Conservation (phyloP, 2,113 vertebrate species). For the Neogobius melanostomus region DNA sequence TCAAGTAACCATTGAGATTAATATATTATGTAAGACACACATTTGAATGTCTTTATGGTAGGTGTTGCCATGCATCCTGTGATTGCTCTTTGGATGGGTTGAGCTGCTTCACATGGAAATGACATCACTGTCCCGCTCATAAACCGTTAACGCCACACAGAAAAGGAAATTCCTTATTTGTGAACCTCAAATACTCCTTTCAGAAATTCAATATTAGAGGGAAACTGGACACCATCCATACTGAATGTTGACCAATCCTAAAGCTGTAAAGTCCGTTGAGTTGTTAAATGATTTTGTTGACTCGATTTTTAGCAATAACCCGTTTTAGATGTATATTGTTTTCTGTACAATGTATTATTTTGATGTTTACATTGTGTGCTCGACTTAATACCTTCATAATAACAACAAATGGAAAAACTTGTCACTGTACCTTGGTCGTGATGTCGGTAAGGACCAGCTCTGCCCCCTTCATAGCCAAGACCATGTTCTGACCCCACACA, state of each 20-base stretch:
- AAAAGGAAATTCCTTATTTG: too few species aligned
- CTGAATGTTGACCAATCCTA: too few species aligned
- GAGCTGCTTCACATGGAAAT: neutral
- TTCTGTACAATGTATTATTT: too few species aligned
- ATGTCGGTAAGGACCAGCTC: slow-evolving; percentile 83
- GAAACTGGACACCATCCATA: too few species aligned
- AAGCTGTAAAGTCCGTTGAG: too few species aligned
- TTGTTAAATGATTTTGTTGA: too few species aligned
- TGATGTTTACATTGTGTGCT: neutral
- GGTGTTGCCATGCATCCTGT: neutral
- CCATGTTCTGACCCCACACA: slow-evolving; percentile 89
- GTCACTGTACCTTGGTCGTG: slow-evolving; percentile 80
- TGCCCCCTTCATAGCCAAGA: slow-evolving; percentile 74
- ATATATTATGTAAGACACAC: neutral
- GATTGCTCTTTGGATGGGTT: slow-evolving; percentile 9
- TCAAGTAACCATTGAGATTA: neutral
- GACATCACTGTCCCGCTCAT: neutral
- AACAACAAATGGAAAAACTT: too few species aligned
- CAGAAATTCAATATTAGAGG: too few species aligned
- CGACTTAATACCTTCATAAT: too few species aligned
- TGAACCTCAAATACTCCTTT: too few species aligned
- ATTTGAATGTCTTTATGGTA: neutral
- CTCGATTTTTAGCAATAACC: too few species aligned
- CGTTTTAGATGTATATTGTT: too few species aligned
- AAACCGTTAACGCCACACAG: neutral